Percentiles rank a stretch among this genome's conserved stretches.
Conservation (phyloP, 2,797 vertebrate genomes). For the Argentina silus region DNA sequence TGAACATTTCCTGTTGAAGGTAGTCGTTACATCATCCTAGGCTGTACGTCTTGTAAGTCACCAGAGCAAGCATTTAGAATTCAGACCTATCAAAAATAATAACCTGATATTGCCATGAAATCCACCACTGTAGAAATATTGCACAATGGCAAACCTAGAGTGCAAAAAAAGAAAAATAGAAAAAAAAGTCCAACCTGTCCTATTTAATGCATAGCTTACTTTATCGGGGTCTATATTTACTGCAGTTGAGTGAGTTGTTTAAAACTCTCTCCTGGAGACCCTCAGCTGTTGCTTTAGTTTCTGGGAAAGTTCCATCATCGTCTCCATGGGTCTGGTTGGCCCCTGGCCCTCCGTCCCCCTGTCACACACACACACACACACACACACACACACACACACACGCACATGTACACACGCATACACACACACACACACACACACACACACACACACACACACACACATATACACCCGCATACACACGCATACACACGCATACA, state of each 20-base stretch:
- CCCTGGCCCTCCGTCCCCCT: too few relatives aligned
- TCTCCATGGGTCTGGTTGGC: neutral
- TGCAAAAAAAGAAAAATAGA: too few relatives aligned
- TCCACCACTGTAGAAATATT: neutral
- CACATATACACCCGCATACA: too few relatives aligned
- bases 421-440: too few relatives aligned
- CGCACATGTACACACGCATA: too few relatives aligned
- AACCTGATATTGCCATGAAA: neutral
- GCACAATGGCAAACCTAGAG: neutral
- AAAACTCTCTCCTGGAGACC: conserved; percentile 2
- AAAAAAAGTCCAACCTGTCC: neutral
- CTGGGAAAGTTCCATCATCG: conserved; percentile 19
- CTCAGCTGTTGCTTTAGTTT: conserved; percentile 25
- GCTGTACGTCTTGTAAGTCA: neutral
- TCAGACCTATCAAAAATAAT: neutral
- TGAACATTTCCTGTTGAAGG: neutral
- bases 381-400: too few relatives aligned
- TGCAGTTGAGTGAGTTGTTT: conserved; percentile 12
- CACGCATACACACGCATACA: too few relatives aligned
- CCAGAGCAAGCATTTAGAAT: neutral
- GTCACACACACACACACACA: too few relatives aligned
- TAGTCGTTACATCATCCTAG: neutral
- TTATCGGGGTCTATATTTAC: conserved; percentile 11
- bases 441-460: too few relatives aligned
- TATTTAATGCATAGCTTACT: neutral